Evolutionary conservation across 2,888 invertebrate genomes (phyloP).

Genomic region (Anticlea derivata): DNA sequence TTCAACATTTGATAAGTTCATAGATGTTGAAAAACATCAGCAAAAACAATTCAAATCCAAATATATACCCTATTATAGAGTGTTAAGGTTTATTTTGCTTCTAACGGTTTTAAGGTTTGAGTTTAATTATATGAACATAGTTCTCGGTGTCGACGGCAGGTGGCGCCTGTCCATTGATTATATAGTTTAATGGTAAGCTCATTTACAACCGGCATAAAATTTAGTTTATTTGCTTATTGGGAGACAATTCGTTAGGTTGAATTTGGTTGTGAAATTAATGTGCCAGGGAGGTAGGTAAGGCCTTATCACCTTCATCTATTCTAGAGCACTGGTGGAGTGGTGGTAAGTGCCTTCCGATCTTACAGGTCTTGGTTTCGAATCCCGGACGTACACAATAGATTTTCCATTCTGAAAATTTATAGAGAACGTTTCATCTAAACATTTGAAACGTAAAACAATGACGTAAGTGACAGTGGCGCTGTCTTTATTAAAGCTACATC

Average conservation of each 20-base stretch:
- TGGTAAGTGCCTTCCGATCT: too few species aligned
- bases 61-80: too few species aligned
- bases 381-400: too few species aligned
- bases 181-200: conserved; percentile 63
- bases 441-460: conserved; percentile 52
- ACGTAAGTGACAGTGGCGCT: conserved; percentile 45
- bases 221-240: conserved; percentile 44
- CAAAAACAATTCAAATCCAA: neutral
- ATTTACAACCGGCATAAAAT: conserved; percentile 61
- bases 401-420: too few species aligned
- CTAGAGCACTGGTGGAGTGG: too few species aligned
- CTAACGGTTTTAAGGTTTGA: conserved; percentile 10
- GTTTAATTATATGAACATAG: conserved; percentile 30
- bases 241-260: conserved; percentile 26
- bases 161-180: conserved; percentile 63
- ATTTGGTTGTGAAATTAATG: conserved; percentile 6
- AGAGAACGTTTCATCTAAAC: too few species aligned
- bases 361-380: too few species aligned
- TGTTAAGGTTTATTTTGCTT: too few species aligned
- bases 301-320: too few species aligned
- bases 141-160: conserved; percentile 46
- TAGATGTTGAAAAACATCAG: conserved; percentile 26
- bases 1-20: conserved; percentile 34
- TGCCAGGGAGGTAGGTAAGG: too few species aligned
- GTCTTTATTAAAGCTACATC: conserved; percentile 44